Evolutionary conservation across 1,140 invertebrate species (phyloP).

Genomic region (Zeugodacus cucurbitae): DNA sequence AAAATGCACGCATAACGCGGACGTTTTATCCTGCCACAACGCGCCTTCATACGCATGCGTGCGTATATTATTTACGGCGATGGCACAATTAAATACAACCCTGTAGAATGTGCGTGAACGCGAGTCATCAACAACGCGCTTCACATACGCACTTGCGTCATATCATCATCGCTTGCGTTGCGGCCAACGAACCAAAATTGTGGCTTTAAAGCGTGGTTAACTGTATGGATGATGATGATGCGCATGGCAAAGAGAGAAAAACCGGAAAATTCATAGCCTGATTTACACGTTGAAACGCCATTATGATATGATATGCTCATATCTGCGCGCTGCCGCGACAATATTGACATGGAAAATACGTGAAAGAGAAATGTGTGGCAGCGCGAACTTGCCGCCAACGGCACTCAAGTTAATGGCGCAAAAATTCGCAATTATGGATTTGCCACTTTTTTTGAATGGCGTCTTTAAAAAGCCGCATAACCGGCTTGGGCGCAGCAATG

Average conservation of each 20-base stretch:
- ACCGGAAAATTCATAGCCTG: constrained; percentile 12
- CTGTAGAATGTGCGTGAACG: background rate
- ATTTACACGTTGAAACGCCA: constrained; percentile 13
- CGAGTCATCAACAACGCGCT: background rate
- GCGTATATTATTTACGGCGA: background rate
- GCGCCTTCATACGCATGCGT: background rate
- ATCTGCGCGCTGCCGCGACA: background rate
- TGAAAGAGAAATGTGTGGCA: background rate
- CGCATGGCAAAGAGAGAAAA: background rate
- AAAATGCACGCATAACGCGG: background rate
- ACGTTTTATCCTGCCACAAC: background rate
- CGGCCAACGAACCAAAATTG: constrained; percentile 11
- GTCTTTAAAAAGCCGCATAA: background rate
- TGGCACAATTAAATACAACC: constrained; percentile 14
- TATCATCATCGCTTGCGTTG: background rate
- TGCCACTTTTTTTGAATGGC: background rate
- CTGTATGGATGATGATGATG: background rate
- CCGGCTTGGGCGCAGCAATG: background rate
- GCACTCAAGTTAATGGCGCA: background rate
- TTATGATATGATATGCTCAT: background rate
- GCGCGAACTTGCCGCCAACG: background rate
- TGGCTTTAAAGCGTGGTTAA: background rate
- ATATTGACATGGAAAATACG: background rate
- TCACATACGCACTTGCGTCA: background rate
- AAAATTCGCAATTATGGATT: background rate